phyloP scores from a whole-genome alignment of 2,888 invertebrate genomes.

The Chrysolina haemoptera region DNA sequence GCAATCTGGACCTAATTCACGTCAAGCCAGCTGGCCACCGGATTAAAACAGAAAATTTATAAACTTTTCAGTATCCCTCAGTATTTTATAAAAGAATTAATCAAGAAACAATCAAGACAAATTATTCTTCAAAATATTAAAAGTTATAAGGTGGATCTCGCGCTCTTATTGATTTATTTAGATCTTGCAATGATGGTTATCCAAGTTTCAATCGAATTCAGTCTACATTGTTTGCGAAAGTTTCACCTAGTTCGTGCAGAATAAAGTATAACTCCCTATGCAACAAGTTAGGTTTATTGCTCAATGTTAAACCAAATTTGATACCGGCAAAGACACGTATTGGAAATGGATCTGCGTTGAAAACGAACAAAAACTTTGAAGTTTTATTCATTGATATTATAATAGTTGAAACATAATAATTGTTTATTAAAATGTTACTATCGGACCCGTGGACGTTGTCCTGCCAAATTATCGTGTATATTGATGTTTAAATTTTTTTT shows the following conservation, averaged over 20 bases:
- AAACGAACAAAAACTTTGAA: no score
- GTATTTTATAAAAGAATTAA: neutral
- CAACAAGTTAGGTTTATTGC: neutral
- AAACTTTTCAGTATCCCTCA: neutral
- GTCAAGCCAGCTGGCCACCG: no score
- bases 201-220: slow-evolving; percentile 6
- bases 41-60: neutral
- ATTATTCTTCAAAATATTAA: neutral
- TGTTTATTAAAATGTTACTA: no score
- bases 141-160: neutral
- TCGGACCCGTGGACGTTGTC: no score
- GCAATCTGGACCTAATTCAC: no score
- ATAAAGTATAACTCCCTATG: neutral
- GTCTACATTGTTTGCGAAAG: slow-evolving; percentile 2
- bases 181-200: neutral
- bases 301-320: neutral
- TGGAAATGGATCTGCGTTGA: no score
- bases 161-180: neutral
- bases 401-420: no score
- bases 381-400: no score
- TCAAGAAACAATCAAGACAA: neutral
- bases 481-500: no score
- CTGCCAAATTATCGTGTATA: no score
- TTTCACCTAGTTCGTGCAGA: neutral
- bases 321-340: neutral